These are phyloP conservation scores for Iphiclides podalirius DNA, from an alignment of 2,888 invertebrate species.

Conservation along the genomic window DNA sequence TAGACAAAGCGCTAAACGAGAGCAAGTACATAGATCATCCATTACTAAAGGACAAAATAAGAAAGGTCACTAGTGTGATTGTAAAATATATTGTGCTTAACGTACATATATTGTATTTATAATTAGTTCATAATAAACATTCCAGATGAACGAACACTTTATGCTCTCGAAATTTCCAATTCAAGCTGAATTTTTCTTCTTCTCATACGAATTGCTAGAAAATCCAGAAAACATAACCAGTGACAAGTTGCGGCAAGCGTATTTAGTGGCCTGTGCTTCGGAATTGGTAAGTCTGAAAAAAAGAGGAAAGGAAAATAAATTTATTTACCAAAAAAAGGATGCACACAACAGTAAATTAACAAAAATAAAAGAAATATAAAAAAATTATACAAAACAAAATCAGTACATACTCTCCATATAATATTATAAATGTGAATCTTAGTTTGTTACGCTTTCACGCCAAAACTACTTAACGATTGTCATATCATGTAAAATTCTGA, in stretches of 20 bases:
- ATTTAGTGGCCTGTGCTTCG: neutral
- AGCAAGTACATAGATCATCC: neutral
- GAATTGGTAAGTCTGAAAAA: slow-evolving; percentile 5
- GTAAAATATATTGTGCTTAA: too few species aligned
- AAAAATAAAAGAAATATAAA: too few species aligned
- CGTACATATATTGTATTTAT: too few species aligned
- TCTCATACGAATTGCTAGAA: slow-evolving; percentile 7
- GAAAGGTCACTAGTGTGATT: neutral
- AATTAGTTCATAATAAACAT: neutral
- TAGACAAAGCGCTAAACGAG: neutral
- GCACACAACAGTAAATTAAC: too few species aligned
- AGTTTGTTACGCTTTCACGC: too few species aligned
- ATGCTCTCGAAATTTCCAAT: neutral
- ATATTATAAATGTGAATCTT: too few species aligned
- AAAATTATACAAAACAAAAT: too few species aligned
- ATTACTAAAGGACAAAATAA: neutral
- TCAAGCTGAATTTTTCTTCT: slow-evolving; percentile 8
- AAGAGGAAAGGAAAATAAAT: neutral
- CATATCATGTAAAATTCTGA: too few species aligned
- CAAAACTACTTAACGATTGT: too few species aligned
- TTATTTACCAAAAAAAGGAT: too few species aligned
- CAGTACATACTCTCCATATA: too few species aligned
- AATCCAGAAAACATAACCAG: slow-evolving; percentile 2
- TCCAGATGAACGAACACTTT: slow-evolving; percentile 10
- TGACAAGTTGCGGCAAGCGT: slow-evolving; percentile 6